Base-by-base conservation (phyloP, 2,797 vertebrate genomes). In the Onychomys leucogaster region DNA sequence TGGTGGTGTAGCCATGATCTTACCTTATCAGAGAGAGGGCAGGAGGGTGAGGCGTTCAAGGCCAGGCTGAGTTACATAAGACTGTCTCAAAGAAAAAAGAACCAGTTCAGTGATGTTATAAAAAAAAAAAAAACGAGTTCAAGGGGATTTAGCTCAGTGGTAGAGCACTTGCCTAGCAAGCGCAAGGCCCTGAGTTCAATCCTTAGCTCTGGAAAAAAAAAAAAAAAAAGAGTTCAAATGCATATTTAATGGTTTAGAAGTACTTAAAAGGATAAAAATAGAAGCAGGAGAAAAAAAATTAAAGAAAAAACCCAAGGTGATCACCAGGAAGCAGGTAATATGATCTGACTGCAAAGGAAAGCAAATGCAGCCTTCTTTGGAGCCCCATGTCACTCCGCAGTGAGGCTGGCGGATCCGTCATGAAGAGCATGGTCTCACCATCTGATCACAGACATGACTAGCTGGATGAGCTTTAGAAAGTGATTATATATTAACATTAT, bases 151-250 rank as follows among this genome's bases (percentile, higher is more conserved):
- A n/a, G n/a, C n/a, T n/a, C n/a, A n/a, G n/a, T n/a, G n/a, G n/a
- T n/a, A n/a, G n/a, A n/a, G n/a, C n/a, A n/a, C n/a, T n/a, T n/a
- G n/a, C n/a, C n/a, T n/a, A n/a, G n/a, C n/a, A n/a, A n/a, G n/a
- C n/a, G n/a, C n/a, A n/a, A n/a, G n/a, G n/a, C n/a, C n/a, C n/a
- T n/a, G n/a, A n/a, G n/a, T n/a, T n/a, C n/a, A n/a, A n/a, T n/a
- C n/a, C n/a, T n/a, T n/a, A n/a, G n/a, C n/a, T n/a, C n/a, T n/a
- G n/a, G n/a, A n/a, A n/a, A n/a, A n/a, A n/a, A n/a, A n/a, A n/a
- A n/a, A n/a, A 75, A 87, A 95, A 95, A 61, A 55, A 6, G 23
- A 73, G 85, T 46, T 84, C 27, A 96, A 87, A 65, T 90, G 63
- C 37, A 49, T 78, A 65, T 93, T 37, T 85, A 86, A 32, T 76